These are phyloP conservation scores for Rhynchotus rufescens DNA, from an alignment of 2,797 vertebrate genomes.

Conservation along the genomic window DNA sequence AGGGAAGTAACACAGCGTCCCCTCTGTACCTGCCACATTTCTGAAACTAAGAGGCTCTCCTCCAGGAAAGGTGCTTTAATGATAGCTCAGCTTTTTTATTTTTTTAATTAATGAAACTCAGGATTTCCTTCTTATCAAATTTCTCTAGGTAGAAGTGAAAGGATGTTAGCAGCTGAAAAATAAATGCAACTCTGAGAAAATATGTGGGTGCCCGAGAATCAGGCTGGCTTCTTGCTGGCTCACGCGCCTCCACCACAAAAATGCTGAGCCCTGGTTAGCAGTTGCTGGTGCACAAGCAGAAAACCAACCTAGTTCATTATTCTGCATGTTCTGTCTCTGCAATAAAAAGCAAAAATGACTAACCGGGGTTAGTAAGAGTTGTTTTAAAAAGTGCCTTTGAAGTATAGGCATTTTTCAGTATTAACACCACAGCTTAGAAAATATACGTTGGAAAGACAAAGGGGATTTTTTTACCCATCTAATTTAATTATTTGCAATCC, in stretches of 20 bases:
- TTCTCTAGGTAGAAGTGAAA: not conserved
- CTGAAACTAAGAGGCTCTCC: not conserved
- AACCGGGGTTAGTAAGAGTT: not conserved
- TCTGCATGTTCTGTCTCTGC: not conserved
- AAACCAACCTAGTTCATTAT: not conserved
- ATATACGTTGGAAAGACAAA: not conserved
- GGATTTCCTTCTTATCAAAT: not conserved
- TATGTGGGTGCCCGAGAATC: not conserved
- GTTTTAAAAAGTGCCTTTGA: not conserved
- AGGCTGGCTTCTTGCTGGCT: not conserved
- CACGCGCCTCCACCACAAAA: not conserved
- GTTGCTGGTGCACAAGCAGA: not conserved
- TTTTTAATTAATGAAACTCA: not conserved
- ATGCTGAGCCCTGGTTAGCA: not conserved
- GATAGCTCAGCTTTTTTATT: not conserved
- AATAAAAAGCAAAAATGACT: not conserved
- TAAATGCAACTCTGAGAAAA: not conserved
- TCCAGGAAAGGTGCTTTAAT: not conserved
- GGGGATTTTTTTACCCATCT: not conserved
- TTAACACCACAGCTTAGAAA: not conserved
- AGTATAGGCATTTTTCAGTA: not conserved
- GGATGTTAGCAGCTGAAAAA: not conserved
- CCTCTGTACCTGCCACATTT: not conserved
- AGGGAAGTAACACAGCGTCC: constrained; percentile 26
- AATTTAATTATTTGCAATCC: not conserved